Percentiles rank a stretch among this genome's conserved stretches.
These are phyloP conservation scores for Phenganax stokvisi DNA, from an alignment of 92 coral and sea anemone genomes.

Conservation along the genomic window DNA sequence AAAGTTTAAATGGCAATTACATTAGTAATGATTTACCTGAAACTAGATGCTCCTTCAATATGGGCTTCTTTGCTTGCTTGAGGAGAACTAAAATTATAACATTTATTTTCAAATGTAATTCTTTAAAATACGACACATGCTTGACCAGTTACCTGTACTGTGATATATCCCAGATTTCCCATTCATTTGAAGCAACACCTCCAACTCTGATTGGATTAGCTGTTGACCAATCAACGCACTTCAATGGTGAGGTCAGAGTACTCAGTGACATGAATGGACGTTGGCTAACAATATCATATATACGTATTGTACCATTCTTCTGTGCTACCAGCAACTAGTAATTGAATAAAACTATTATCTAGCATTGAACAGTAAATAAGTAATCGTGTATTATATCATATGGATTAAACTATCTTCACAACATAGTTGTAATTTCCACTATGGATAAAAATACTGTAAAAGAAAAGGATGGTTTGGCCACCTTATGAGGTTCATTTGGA, in stretches of 20 bases:
- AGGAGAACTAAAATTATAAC: conserved; percentile 59
- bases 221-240: conserved; percentile 87
- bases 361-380: not conserved
- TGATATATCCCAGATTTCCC: conserved; percentile 96
- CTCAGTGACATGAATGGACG: conserved; percentile 94
- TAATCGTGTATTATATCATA: not conserved
- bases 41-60: conserved; percentile 78
- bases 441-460: not conserved
- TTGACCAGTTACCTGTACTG: conserved; percentile 62
- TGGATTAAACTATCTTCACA: too few species aligned
- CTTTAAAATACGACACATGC: not conserved
- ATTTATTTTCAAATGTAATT: not conserved
- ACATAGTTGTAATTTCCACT: not conserved
- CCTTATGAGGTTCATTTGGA: conserved; percentile 89
- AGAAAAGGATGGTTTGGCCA: not conserved
- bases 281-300: conserved; percentile 88
- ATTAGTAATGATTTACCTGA: conserved; percentile 55
- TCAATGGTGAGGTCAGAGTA: conserved; percentile 65
- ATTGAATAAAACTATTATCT: not conserved
- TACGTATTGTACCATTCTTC: conserved; percentile 82
- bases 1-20: not conserved
- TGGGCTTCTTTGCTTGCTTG: conserved; percentile 78
- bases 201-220: conserved; percentile 77
- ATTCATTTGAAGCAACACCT: conserved; percentile 85
- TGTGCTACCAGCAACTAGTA: conserved; percentile 92